A percentile compares a stretch with the other conserved stretches of the same genome.
These are phyloP conservation scores for Drosophila arizonae DNA, from an alignment of 1,140 invertebrate species.

Conservation along the genomic window DNA sequence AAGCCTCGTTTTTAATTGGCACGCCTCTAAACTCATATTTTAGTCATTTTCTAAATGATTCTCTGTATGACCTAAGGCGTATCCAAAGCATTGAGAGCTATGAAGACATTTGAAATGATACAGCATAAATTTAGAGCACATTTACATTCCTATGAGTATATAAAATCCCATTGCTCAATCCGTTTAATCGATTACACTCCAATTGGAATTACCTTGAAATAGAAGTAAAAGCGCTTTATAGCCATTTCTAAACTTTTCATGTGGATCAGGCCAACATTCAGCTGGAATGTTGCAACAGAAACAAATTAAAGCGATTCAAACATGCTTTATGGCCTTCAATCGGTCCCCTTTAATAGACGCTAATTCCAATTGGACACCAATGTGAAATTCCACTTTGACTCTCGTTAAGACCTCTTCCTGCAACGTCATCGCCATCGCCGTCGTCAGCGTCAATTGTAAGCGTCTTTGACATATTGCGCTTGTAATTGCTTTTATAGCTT, in stretches of 20 bases:
- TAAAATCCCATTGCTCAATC: no score
- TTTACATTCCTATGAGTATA: no score
- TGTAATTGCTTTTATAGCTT: conserved; percentile 58
- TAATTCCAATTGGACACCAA: conserved; percentile 22
- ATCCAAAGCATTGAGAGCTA: no score
- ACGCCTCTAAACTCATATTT: no score
- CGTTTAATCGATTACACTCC: no score
- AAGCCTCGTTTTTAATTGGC: neutral
- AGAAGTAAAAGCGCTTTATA: no score
- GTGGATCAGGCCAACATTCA: neutral
- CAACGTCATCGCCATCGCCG: conserved; percentile 45
- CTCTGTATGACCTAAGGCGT: no score
- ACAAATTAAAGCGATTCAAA: conserved; percentile 1
- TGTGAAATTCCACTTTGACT: neutral
- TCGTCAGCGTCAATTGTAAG: conserved; percentile 50
- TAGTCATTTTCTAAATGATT: neutral
- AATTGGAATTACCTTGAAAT: no score
- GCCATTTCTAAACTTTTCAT: no score
- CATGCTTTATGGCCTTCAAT: conserved; percentile 40
- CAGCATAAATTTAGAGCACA: no score
- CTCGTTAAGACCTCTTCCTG: conserved; percentile 21
- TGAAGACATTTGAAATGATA: no score
- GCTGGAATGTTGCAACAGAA: conserved; percentile 18
- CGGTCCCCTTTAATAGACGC: conserved; percentile 16
- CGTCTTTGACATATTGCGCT: conserved; percentile 50